Percentiles rank a stretch among this genome's conserved stretches.
These are phyloP conservation scores for Campoletis raptor DNA, from an alignment of 2,888 invertebrate genomes.

Conservation along the genomic window DNA sequence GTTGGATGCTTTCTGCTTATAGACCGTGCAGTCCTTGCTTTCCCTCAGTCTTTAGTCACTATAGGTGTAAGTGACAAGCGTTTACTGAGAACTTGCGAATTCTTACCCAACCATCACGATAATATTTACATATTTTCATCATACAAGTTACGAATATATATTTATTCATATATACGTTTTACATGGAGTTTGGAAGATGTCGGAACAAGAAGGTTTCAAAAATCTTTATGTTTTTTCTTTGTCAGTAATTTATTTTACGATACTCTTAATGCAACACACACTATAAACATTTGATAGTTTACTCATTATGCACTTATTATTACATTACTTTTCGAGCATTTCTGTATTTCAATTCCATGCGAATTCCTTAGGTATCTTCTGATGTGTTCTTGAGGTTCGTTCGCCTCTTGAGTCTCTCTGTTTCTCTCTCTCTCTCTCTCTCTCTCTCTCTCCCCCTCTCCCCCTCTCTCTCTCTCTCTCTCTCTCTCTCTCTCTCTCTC, in stretches of 20 bases:
- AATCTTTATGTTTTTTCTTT: background rate
- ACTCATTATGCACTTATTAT: background rate
- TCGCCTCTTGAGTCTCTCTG: conserved; percentile 27
- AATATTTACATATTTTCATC: background rate
- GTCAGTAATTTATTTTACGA: background rate
- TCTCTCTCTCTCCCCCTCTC: conserved; percentile 7
- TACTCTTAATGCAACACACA: background rate
- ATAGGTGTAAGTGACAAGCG: conserved; percentile 36
- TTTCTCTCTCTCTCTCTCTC: conserved; percentile 6
- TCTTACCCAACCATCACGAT: conserved; percentile 20
- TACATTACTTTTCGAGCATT: background rate
- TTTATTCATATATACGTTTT: background rate
- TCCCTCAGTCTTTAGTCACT: background rate
- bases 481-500: conserved; percentile 7
- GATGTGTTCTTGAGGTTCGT: conserved; percentile 24
- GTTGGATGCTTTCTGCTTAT: conserved; percentile 19
- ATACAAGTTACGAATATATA: background rate
- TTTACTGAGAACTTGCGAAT: conserved; percentile 59
- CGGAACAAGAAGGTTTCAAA: background rate
- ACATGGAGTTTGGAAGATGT: background rate
- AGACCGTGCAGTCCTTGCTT: background rate
- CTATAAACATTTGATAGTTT: background rate
- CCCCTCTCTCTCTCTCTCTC: conserved; percentile 3
- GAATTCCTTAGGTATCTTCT: conserved; percentile 38
- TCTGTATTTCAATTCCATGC: conserved; percentile 16